Base-by-base conservation (phyloP, 2,113 vertebrate genomes). In the Perca schrenkii region DNA sequence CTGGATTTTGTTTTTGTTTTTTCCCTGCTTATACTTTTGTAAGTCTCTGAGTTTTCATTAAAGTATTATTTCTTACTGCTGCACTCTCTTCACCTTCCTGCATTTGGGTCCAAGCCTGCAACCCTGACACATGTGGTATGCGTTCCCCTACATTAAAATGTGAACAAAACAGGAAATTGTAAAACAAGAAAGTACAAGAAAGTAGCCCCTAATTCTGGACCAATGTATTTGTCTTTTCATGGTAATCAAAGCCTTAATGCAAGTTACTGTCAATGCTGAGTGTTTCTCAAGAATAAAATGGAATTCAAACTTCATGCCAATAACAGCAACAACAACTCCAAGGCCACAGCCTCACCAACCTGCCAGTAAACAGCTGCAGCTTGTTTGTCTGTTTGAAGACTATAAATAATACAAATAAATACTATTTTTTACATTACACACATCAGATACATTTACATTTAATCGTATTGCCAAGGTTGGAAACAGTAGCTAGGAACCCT, bases 301-400 rank as follows among this genome's bases (percentile, higher is more conserved):
- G 1, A 22, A 34, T 61, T 61, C 34, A 11, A 17, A n/a, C 49
- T 21, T 21, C 6, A 52, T n/a, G 47, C 28, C 49, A 52, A 17
- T 1, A 17, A 28, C 22, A 19, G 22, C 17, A 34, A 34, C 34
- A 34, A 34, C 12, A 43, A 65, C 54, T 53, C 43, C 54, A 86
- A 86, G 69, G 71, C 25, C 67, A 67, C 25, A 49, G 21, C 19
- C 25, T 67, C 63, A 61, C 16, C 15, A 52, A 31, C 46, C 13
- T 46, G 14, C 8, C 40, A 74, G 40, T 43, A 31, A 86, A 83
- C 12, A 34, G n/a, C 6, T 40, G 28, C n/a, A 43, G 34, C 28
- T 19, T 54, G 34, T 68, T 65, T 56, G 14, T 64, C 31, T 60
- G 31, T 69, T 60, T 58, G 21, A 53, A 74, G 50, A 22, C 28